Percentiles rank a stretch among this genome's conserved stretches.
phyloP scores from a whole-genome alignment of 37 sponge, comb jelly and placozoan genomes.

The Halichondria panicea region DNA sequence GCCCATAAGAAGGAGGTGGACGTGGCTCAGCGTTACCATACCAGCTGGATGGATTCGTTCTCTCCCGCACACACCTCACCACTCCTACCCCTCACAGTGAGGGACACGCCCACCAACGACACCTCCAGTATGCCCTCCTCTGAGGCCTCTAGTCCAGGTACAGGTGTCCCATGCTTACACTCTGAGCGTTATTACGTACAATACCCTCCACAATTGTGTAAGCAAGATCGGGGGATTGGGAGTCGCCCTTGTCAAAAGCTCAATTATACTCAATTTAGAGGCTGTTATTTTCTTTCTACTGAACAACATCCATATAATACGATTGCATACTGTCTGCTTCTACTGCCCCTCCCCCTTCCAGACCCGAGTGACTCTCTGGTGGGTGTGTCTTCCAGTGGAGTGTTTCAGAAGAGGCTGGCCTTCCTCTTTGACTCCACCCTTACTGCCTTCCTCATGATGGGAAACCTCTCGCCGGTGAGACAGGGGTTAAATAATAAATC shows the following conservation, averaged over 20 bases:
- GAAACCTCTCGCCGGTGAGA: slow-evolving; percentile 96
- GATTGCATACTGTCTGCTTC: too few species aligned
- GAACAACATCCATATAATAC: too few species aligned
- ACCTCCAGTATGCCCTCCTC: neutral
- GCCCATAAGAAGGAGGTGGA: slow-evolving; percentile 87
- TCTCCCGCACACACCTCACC: slow-evolving; percentile 16
- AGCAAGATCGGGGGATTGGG: too few species aligned
- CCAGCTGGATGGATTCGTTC: slow-evolving; percentile 54
- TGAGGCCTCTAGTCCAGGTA: slow-evolving; percentile 6
- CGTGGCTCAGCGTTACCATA: slow-evolving; percentile 31
- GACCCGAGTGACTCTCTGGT: neutral
- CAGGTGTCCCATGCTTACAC: too few species aligned
- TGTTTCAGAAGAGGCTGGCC: slow-evolving; percentile 82
- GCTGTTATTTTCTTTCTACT: too few species aligned
- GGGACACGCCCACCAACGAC: neutral
- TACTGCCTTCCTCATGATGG: slow-evolving; percentile 99
- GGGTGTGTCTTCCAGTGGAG: neutral
- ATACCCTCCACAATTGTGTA: too few species aligned
- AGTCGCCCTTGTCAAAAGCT: too few species aligned
- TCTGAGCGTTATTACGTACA: too few species aligned
- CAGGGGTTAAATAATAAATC: too few species aligned
- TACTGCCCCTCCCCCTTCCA: neutral
- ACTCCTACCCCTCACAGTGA: neutral
- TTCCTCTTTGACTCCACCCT: slow-evolving; percentile 98
- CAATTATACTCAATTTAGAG: too few species aligned